Evolutionary conservation across 2,797 vertebrate species (phyloP).

Genomic region (Alectoris magna): DNA sequence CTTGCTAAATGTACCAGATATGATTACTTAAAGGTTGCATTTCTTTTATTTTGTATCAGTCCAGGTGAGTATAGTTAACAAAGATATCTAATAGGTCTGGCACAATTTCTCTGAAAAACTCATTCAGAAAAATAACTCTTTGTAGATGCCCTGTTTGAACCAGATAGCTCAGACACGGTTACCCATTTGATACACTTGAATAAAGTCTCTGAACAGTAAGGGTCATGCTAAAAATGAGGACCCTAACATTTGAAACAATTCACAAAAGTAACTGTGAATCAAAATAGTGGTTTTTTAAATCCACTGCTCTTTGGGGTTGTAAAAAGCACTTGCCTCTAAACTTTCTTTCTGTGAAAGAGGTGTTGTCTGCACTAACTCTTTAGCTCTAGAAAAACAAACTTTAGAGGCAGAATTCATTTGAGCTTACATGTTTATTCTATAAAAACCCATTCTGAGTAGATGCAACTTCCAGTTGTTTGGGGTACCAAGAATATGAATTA

Average conservation of each 20-base stretch:
- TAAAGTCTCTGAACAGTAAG: not conserved
- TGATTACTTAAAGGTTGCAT: not conserved
- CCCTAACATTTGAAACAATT: not conserved
- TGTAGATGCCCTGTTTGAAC: not conserved
- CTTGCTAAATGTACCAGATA: not conserved
- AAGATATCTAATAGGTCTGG: not conserved
- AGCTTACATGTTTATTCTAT: not conserved
- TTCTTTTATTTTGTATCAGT: not conserved
- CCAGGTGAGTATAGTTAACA: not conserved
- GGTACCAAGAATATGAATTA: not conserved
- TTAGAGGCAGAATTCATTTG: not conserved
- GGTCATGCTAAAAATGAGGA: not conserved
- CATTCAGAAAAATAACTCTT: not conserved
- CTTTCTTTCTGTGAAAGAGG: not conserved
- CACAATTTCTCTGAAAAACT: not conserved
- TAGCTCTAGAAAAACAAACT: not conserved
- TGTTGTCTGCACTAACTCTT: not conserved
- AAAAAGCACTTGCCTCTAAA: not conserved
- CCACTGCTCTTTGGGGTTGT: not conserved
- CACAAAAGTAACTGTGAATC: not conserved
- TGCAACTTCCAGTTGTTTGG: not conserved
- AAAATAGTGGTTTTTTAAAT: not conserved
- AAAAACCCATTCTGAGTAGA: not conserved
- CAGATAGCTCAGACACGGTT: not conserved
- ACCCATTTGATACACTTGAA: not conserved